Conservation (phyloP, 2,113 vertebrate species). For the Oceanites oceanicus region DNA sequence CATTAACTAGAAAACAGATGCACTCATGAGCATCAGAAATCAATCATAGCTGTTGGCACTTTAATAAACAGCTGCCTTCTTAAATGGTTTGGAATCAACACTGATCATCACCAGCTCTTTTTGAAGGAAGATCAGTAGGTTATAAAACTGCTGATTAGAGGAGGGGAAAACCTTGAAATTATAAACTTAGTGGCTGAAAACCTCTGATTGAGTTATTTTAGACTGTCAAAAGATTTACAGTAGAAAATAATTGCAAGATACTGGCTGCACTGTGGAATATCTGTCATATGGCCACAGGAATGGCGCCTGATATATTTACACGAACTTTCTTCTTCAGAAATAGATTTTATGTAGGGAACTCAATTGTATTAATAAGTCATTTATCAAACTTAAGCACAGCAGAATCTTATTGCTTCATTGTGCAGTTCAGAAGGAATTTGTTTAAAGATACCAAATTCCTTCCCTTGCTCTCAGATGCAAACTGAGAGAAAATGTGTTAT, state of each 20-base stretch:
- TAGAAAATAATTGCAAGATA: background rate
- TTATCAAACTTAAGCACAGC: background rate
- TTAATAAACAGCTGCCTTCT: slow-evolving; percentile 72
- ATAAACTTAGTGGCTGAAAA: slow-evolving; percentile 8
- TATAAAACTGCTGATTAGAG: slow-evolving; percentile 47
- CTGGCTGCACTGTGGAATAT: background rate
- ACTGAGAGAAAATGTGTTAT: background rate
- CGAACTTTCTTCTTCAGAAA: slow-evolving; percentile 2
- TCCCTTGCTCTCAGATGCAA: background rate
- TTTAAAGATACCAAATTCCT: background rate
- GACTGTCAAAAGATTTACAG: background rate
- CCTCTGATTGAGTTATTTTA: slow-evolving; percentile 46
- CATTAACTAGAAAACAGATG: slow-evolving; percentile 45
- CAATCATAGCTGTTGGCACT: slow-evolving; percentile 60
- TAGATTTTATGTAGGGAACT: background rate
- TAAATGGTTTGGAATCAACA: slow-evolving; percentile 59
- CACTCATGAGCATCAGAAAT: slow-evolving; percentile 42
- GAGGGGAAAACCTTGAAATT: slow-evolving; percentile 20
- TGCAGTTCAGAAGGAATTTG: background rate
- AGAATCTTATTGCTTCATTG: background rate
- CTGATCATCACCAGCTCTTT: slow-evolving; percentile 32
- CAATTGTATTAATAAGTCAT: slow-evolving; percentile 19
- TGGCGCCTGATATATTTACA: background rate
- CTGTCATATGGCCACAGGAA: background rate
- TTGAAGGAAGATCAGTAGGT: slow-evolving; percentile 41